Evolutionary conservation across 2,888 invertebrate genomes (phyloP).

Genomic region (Andrena hattorfiana): DNA sequence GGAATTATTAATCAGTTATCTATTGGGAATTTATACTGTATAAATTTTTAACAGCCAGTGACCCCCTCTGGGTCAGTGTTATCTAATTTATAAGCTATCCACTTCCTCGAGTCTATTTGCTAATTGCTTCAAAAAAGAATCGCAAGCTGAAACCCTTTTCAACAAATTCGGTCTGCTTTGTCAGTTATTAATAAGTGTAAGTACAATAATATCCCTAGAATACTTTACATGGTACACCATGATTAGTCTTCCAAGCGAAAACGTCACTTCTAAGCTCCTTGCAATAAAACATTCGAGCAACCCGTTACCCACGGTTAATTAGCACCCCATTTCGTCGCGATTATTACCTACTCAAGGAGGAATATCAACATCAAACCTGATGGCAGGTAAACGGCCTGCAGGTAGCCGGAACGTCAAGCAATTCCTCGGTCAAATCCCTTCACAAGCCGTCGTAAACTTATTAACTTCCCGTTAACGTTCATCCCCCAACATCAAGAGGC

Average conservation of each 20-base stretch:
- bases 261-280: neutral
- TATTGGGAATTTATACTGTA: too few relatives aligned
- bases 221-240: neutral
- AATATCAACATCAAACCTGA: slow-evolving; percentile 25
- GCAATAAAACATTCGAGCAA: neutral
- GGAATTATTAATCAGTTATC: too few relatives aligned
- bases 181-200: too few relatives aligned
- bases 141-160: too few relatives aligned
- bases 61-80: too few relatives aligned
- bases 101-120: too few relatives aligned
- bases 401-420: neutral
- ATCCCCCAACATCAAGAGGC: neutral
- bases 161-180: too few relatives aligned
- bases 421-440: slow-evolving; percentile 62
- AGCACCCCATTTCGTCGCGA: neutral
- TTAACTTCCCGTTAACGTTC: slow-evolving; percentile 69
- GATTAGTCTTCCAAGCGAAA: neutral
- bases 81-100: too few relatives aligned
- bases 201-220: too few relatives aligned
- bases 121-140: too few relatives aligned
- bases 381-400: slow-evolving; percentile 33
- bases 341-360: slow-evolving; percentile 12
- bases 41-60: too few relatives aligned
- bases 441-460: slow-evolving; percentile 75
- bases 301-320: neutral